These are phyloP conservation scores for Drosophila kanekoi DNA, from an alignment of 2,888 invertebrate species.

Conservation along the genomic window DNA sequence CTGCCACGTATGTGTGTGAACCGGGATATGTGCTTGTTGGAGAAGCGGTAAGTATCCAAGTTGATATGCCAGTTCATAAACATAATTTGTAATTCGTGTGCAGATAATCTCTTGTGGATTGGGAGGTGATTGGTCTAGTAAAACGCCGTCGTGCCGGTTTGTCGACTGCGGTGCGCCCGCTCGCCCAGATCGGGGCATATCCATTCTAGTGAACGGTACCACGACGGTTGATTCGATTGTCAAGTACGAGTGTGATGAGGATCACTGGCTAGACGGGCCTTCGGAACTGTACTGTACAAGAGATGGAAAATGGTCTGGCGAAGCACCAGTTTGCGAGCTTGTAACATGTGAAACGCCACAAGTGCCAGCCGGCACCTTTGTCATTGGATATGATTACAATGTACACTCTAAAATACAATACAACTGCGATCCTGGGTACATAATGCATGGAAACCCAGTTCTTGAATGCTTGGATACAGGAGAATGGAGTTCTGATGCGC, in stretches of 20 bases:
- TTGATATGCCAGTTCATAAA: not conserved
- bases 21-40: constrained; percentile 94
- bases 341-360: constrained; percentile 95
- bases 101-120: constrained; percentile 93
- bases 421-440: constrained; percentile 94
- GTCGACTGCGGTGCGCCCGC: constrained; percentile 94
- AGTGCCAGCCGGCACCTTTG: constrained; percentile 93
- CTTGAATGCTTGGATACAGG: constrained; percentile 91
- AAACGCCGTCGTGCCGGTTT: constrained; percentile 93
- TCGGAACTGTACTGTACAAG: constrained; percentile 90
- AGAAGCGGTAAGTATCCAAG: constrained; percentile 88
- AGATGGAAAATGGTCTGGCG: constrained; percentile 95
- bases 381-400: constrained; percentile 95
- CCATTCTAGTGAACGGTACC: constrained; percentile 90
- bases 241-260: constrained; percentile 92
- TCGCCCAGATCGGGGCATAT: constrained; percentile 91
- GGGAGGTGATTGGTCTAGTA: constrained; percentile 93
- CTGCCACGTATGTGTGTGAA: constrained; percentile 92
- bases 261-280: constrained; percentile 93
- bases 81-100: constrained; percentile 30
- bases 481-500: constrained; percentile 93
- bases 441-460: constrained; percentile 90
- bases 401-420: constrained; percentile 95
- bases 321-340: constrained; percentile 94
- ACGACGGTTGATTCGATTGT: constrained; percentile 93